Percentiles rank a stretch among this genome's conserved stretches.
Conservation (phyloP, 1,140 invertebrate genomes). For the Zophobas morio region DNA sequence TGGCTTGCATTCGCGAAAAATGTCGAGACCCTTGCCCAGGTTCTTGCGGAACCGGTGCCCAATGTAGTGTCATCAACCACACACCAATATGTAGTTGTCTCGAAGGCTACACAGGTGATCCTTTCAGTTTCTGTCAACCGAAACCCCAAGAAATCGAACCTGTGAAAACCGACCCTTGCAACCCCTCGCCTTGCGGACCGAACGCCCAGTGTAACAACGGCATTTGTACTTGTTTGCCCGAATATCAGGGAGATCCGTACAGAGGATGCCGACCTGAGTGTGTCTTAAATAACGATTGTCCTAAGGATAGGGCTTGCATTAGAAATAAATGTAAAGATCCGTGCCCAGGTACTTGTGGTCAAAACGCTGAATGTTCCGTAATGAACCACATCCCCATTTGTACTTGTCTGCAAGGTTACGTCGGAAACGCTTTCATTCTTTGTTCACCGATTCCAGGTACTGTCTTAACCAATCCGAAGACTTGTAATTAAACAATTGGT, state of each 20-base stretch:
- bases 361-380: slow-evolving; percentile 77
- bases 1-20: slow-evolving; percentile 77
- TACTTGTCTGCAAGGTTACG: slow-evolving; percentile 75
- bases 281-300: slow-evolving; percentile 79
- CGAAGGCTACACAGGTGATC: slow-evolving; percentile 80
- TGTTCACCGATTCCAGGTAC: slow-evolving; percentile 73
- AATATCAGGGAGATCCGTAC: slow-evolving; percentile 79
- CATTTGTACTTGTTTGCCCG: slow-evolving; percentile 74
- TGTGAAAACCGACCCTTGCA: slow-evolving; percentile 69
- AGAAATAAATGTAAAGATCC: slow-evolving; percentile 78
- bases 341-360: slow-evolving; percentile 78
- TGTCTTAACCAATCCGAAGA: slow-evolving; percentile 44
- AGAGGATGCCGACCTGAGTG: slow-evolving; percentile 79
- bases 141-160: slow-evolving; percentile 68
- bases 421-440: slow-evolving; percentile 73
- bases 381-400: slow-evolving; percentile 80
- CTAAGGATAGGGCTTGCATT: slow-evolving; percentile 75
- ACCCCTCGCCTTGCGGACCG: slow-evolving; percentile 77
- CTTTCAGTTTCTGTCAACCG: slow-evolving; percentile 78
- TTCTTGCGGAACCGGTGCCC: slow-evolving; percentile 79
- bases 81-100: slow-evolving; percentile 79
- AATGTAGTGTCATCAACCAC: slow-evolving; percentile 80
- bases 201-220: slow-evolving; percentile 77
- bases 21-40: slow-evolving; percentile 82
- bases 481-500: slow-evolving; percentile 39